These are phyloP conservation scores for Drosophila micromelanica DNA, from an alignment of 1,140 invertebrate species.

Conservation along the genomic window DNA sequence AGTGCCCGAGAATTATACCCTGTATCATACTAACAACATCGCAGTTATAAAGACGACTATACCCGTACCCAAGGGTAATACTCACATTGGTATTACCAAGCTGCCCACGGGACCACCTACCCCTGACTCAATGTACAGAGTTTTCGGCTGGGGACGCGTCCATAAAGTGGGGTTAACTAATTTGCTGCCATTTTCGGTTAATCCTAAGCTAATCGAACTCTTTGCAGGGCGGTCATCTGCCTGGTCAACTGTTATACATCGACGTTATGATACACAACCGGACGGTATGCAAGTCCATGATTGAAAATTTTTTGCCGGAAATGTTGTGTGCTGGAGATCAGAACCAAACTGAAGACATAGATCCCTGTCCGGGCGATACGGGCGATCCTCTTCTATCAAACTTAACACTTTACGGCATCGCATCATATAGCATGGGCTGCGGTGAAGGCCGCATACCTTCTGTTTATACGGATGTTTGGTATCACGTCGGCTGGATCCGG, in stretches of 20 bases:
- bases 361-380: slow-evolving; percentile 55
- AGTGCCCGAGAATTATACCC: slow-evolving; percentile 41
- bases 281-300: slow-evolving; percentile 7
- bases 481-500: slow-evolving; percentile 46
- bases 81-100: slow-evolving; percentile 17
- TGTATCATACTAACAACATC: slow-evolving; percentile 57
- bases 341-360: slow-evolving; percentile 25
- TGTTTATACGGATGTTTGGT: slow-evolving; percentile 54
- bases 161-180: slow-evolving; percentile 17
- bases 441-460: slow-evolving; percentile 34
- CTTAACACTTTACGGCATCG: slow-evolving; percentile 49
- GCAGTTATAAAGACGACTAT: slow-evolving; percentile 33
- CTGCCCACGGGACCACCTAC: slow-evolving; percentile 29
- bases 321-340: slow-evolving; percentile 64
- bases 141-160: slow-evolving; percentile 58
- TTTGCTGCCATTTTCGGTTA: no score
- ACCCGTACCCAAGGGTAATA: slow-evolving; percentile 20
- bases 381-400: slow-evolving; percentile 43
- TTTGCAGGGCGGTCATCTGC: slow-evolving; percentile 42
- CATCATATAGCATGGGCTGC: slow-evolving; percentile 52
- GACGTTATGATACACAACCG: slow-evolving; percentile 28
- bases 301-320: slow-evolving; percentile 37
- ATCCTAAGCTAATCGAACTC: not conserved
- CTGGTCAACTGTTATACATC: slow-evolving; percentile 37
- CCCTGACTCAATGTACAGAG: slow-evolving; percentile 27